These are phyloP conservation scores for Corynorhinus townsendii DNA, from an alignment of 2,113 vertebrate species.

Conservation along the genomic window DNA sequence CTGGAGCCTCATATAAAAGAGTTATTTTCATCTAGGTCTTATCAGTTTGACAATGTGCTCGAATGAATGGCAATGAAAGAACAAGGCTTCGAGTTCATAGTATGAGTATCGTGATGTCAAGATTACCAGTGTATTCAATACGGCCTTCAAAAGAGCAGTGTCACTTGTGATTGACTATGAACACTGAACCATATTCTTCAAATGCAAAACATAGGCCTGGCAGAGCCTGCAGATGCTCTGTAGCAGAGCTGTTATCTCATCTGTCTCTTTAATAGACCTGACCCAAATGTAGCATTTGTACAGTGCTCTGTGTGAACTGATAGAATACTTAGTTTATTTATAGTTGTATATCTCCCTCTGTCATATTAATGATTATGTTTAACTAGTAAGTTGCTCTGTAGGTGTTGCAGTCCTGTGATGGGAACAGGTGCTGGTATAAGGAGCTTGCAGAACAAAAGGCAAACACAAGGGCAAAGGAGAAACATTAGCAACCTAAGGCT, in stretches of 20 bases:
- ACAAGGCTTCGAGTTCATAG: not conserved
- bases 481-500: not conserved
- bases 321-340: not conserved
- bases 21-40: not conserved
- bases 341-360: not conserved
- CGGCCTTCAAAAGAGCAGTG: not conserved
- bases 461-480: not conserved
- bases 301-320: not conserved
- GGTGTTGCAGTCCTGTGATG: not conserved
- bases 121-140: not conserved
- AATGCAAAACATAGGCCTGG: not conserved
- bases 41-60: not conserved
- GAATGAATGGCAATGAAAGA: not conserved
- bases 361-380: not conserved
- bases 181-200: not conserved
- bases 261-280: not conserved
- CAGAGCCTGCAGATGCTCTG: not conserved
- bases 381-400: not conserved
- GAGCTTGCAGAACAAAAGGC: not conserved
- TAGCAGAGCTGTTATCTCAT: not conserved
- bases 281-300: not conserved
- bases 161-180: not conserved
- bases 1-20: not conserved
- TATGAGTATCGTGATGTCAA: not conserved
- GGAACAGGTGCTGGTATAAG: constrained; percentile 18